phyloP scores from a whole-genome alignment of 2,113 vertebrate species.

The Sinosuthora webbiana region DNA sequence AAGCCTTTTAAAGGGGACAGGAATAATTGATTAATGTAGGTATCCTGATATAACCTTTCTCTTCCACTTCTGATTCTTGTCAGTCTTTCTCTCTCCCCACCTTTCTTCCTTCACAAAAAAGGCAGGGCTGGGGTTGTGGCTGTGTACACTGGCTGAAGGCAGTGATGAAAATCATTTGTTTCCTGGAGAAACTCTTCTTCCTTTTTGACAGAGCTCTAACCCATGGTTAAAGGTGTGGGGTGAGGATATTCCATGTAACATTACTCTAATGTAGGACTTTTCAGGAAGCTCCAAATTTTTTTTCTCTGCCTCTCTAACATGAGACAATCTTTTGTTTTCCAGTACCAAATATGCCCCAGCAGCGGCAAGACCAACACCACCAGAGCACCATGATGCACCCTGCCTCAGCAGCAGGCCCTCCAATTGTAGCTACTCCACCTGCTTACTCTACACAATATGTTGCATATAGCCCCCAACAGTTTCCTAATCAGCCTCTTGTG shows the following conservation, averaged over 20 bases:
- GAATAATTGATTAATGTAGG: not conserved
- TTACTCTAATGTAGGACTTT: not conserved
- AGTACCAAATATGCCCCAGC: conserved; percentile 97
- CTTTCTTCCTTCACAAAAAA: not conserved
- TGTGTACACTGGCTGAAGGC: not conserved
- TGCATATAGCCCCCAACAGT: conserved; percentile 95
- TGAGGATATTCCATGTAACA: not conserved
- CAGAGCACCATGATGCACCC: conserved; percentile 96
- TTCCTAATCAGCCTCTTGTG: conserved; percentile 92
- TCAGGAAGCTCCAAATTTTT: not conserved
- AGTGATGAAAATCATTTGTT: not conserved
- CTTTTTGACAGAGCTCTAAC: not conserved
- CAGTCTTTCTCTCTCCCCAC: not conserved
- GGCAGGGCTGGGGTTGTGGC: not conserved
- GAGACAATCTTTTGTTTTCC: conserved; percentile 4
- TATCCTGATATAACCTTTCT: not conserved
- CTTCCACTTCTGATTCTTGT: not conserved
- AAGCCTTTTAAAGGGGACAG: not conserved
- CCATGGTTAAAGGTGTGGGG: not conserved
- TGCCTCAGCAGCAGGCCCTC: conserved; percentile 91
- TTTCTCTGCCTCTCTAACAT: not conserved
- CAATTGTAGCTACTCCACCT: conserved; percentile 89
- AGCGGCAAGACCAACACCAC: conserved; percentile 96
- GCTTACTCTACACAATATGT: conserved; percentile 95
- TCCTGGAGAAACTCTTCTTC: not conserved